Evolutionary conservation across 2,888 invertebrate species (phyloP).

Genomic region (Tanytarsus gracilentus): DNA sequence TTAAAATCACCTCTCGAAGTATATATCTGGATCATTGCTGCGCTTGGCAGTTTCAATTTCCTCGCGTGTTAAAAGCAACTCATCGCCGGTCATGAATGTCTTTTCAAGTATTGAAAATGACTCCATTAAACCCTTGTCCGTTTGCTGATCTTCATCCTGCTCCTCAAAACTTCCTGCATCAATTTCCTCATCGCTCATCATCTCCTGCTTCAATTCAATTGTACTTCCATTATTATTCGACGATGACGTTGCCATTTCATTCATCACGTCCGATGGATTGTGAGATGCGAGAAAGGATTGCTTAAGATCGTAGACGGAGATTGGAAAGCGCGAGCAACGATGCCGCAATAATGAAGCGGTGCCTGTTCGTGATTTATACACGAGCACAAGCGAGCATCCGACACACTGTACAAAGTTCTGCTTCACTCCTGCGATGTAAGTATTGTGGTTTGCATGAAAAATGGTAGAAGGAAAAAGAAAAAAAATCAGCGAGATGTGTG

Average conservation of each 20-base stretch:
- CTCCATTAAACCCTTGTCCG: slow-evolving; percentile 16
- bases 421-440: slow-evolving; percentile 25
- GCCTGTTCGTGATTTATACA: slow-evolving; percentile 31
- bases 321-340: slow-evolving; percentile 28
- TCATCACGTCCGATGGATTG: background rate
- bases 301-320: slow-evolving; percentile 16
- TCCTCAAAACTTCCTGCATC: background rate
- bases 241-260: slow-evolving; percentile 19
- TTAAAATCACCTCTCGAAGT: slow-evolving; percentile 17
- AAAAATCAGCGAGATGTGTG: slow-evolving; percentile 1
- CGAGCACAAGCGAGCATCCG: slow-evolving; percentile 30
- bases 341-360: slow-evolving; percentile 31
- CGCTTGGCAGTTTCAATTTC: slow-evolving; percentile 19
- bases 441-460: background rate
- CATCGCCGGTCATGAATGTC: slow-evolving; percentile 14
- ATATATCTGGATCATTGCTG: slow-evolving; percentile 16
- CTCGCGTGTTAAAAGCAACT: slow-evolving; percentile 17
- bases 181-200: slow-evolving; percentile 20
- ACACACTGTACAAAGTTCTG: slow-evolving; percentile 31
- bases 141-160: slow-evolving; percentile 14
- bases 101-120: slow-evolving; percentile 21
- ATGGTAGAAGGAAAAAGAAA: slow-evolving; percentile 1
- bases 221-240: background rate
- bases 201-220: slow-evolving; percentile 23
- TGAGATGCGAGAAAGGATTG: background rate